Percentiles rank a stretch among this genome's conserved stretches.
Evolutionary conservation across 2,888 invertebrate species (phyloP).

Genomic region (Agrochola circellaris): DNA sequence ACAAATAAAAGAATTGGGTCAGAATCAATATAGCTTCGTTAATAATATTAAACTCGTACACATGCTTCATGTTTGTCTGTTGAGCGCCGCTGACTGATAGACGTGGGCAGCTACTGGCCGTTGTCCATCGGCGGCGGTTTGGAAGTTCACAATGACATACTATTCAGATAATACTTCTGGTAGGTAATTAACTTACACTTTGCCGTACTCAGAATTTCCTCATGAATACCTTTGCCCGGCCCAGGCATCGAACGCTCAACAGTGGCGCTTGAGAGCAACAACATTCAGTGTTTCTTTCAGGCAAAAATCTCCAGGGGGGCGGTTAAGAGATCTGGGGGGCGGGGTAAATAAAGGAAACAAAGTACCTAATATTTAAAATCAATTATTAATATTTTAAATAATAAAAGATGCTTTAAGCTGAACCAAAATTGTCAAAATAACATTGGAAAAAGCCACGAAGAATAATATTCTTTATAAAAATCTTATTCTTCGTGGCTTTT

Average conservation of each 20-base stretch:
- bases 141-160: background rate
- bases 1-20: constrained; percentile 32
- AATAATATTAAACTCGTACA: constrained; percentile 5
- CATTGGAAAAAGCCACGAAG: too few relatives aligned
- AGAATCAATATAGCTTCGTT: constrained; percentile 45
- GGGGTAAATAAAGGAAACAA: too few relatives aligned
- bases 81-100: too few relatives aligned
- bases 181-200: background rate
- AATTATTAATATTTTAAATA: too few relatives aligned
- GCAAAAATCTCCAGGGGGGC: too few relatives aligned
- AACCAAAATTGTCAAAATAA: too few relatives aligned
- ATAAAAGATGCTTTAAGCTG: too few relatives aligned
- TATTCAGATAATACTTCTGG: background rate
- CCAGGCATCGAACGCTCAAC: background rate
- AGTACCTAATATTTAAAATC: too few relatives aligned
- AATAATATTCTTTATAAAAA: too few relatives aligned
- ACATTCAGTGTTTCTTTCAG: too few relatives aligned
- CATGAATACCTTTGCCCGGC: background rate
- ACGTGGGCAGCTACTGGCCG: background rate
- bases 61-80: background rate
- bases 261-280: background rate
- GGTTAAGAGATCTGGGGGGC: too few relatives aligned
- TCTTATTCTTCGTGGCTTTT: too few relatives aligned
- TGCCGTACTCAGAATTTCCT: background rate
- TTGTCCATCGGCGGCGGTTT: background rate